Conservation (phyloP, 1,140 invertebrate species). For the Mylabris phalerata region DNA sequence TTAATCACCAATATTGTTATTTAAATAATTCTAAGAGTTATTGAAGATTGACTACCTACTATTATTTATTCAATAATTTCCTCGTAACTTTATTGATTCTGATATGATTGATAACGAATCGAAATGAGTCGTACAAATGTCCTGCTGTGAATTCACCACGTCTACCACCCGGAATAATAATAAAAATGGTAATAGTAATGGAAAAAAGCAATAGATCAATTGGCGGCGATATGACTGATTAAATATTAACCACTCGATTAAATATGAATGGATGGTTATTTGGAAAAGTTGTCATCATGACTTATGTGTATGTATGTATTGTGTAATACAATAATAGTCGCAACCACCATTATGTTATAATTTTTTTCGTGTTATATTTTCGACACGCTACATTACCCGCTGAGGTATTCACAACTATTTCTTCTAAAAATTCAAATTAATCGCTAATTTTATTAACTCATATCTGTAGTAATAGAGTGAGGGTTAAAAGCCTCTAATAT, state of each 20-base stretch:
- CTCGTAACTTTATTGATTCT: too few relatives aligned
- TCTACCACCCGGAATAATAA: too few relatives aligned
- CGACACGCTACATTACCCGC: constrained; percentile 9
- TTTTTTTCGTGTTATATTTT: constrained; percentile 6
- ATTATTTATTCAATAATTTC: too few relatives aligned
- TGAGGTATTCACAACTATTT: constrained; percentile 2
- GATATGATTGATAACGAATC: too few relatives aligned
- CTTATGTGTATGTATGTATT: not conserved
- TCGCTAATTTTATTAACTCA: too few relatives aligned
- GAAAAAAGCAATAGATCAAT: constrained; percentile 14
- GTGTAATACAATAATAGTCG: constrained; percentile 10
- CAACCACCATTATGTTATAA: constrained; percentile 9
- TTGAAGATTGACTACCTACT: too few relatives aligned
- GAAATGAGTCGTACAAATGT: too few relatives aligned
- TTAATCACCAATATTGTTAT: not conserved
- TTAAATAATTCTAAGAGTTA: not conserved
- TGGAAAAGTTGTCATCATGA: constrained; percentile 9
- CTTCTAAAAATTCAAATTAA: not conserved
- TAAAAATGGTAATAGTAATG: too few relatives aligned
- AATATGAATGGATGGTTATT: constrained; percentile 14
- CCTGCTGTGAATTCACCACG: too few relatives aligned
- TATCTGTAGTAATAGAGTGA: not conserved
- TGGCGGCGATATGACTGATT: constrained; percentile 7
- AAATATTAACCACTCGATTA: constrained; percentile 14
- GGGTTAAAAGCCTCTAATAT: constrained; percentile 8